Conservation (phyloP, 2,888 invertebrate species). For the Caenorhabditis sp. region DNA sequence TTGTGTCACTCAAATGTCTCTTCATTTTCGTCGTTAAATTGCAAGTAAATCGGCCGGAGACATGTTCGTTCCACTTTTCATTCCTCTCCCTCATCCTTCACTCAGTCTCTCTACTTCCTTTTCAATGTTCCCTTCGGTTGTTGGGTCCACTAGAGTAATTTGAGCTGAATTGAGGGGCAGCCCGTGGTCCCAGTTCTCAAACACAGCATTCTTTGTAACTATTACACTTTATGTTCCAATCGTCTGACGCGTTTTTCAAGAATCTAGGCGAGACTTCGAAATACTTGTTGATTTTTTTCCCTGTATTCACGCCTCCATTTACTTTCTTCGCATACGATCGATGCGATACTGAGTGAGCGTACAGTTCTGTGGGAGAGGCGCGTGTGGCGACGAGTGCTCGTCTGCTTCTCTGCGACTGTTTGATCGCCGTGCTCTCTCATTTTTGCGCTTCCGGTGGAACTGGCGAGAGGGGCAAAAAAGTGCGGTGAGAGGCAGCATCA, state of each 20-base stretch:
- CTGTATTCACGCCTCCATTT: conserved; percentile 24
- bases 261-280: not conserved
- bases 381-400: conserved; percentile 54
- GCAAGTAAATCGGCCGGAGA: conserved; percentile 41
- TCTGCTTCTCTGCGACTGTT: conserved; percentile 52
- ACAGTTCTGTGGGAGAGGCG: conserved; percentile 52
- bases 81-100: conserved; percentile 4
- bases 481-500: conserved; percentile 32
- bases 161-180: conserved; percentile 51
- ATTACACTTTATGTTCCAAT: conserved; percentile 47
- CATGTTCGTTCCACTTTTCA: conserved; percentile 41
- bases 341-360: conserved; percentile 23
- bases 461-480: conserved; percentile 32
- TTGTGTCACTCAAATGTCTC: conserved; percentile 14
- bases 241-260: not conserved
- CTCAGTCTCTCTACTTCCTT: conserved; percentile 9
- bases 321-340: conserved; percentile 32
- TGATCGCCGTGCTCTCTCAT: conserved; percentile 30
- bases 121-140: conserved; percentile 22
- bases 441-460: conserved; percentile 50
- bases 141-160: conserved; percentile 46
- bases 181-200: conserved; percentile 22
- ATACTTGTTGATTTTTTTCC: not conserved
- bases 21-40: conserved; percentile 17
- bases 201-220: conserved; percentile 15